Evolutionary conservation across 2,113 vertebrate genomes (phyloP), one percentile per base, ranked within the genome.

Genomic region (Oenanthe oenanthe): DNA sequence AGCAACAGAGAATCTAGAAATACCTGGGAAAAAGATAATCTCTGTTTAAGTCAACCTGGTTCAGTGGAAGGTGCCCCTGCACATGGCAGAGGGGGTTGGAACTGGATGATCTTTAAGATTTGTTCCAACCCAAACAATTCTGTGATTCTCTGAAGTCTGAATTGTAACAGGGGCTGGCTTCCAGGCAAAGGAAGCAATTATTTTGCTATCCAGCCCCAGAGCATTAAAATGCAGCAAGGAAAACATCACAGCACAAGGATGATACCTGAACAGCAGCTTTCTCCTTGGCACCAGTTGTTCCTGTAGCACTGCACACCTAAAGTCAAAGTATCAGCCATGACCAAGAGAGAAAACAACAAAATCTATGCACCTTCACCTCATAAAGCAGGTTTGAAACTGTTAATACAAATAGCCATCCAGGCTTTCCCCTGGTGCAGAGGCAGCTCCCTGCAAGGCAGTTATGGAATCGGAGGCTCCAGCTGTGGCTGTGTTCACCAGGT

Each of bases 401-500:
- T 22, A 1, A 7, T 28, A 9, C 1, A 20, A 31, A 71, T 1
- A 15, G 3, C 56, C 45, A 63, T 28, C 50, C 32, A 48, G 78
- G 10, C 26, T 13, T 50, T 18, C 45, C 42, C 29, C 58, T 4
- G 3, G 36, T 13, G 7, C 54, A 40, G 62, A 43, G 13, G 0
- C 40, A 58, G 62, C 17, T 29, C 47, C 1, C 42, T 7, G 34
- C 51, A 2, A 32, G 5, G 4, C 9, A 25, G 26, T 1, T 11
- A 0, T 0, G 12, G 26, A n/a, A n/a, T n/a, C n/a, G 0, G n/a
- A 51, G 78, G 34, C 3, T 18, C 62, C 19, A 36, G 74, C 81
- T 28, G 47, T 6, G 68, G n/a, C 0, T 68, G 38, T 56, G 56
- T 45, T 21, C 32, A 3, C 3, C 12, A 66, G 34, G 4, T 2